Evolutionary conservation across 2,888 invertebrate genomes (phyloP).

Genomic region (Synergus umbraculus): DNA sequence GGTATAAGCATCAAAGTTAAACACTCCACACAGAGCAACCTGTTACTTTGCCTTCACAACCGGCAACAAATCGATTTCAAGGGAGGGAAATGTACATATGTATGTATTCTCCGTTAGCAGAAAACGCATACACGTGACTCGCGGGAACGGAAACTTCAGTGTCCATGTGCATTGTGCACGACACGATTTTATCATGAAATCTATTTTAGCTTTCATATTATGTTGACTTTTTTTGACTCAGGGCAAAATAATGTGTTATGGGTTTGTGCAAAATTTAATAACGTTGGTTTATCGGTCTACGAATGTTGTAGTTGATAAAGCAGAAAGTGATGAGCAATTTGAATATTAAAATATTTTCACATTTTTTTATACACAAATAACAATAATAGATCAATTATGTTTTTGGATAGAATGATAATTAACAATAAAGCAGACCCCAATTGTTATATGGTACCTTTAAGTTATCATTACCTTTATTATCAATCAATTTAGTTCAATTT

Average conservation of each 20-base stretch:
- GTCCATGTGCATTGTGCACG: neutral
- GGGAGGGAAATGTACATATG: conserved; percentile 21
- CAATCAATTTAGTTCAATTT: too few relatives aligned
- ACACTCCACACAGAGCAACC: conserved; percentile 59
- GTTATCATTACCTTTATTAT: too few relatives aligned
- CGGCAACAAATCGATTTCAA: conserved; percentile 51
- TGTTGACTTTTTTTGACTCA: neutral
- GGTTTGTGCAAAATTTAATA: too few relatives aligned
- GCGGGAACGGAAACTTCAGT: conserved; percentile 23
- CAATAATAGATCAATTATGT: too few relatives aligned
- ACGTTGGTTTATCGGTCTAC: neutral
- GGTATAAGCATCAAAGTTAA: conserved; percentile 42
- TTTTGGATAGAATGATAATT: too few relatives aligned
- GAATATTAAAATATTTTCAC: neutral
- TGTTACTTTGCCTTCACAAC: conserved; percentile 60
- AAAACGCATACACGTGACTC: conserved; percentile 6
- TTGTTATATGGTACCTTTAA: too few relatives aligned
- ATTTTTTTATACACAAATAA: neutral
- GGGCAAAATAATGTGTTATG: neutral
- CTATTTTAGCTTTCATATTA: conserved; percentile 14
- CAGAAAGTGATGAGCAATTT: neutral
- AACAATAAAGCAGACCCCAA: too few relatives aligned
- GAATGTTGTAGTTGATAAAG: neutral
- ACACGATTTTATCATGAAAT: conserved; percentile 23
- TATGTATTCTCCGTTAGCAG: neutral